A percentile compares a stretch with the other conserved stretches of the same genome.
These are phyloP conservation scores for Lycaena phlaeas DNA, from an alignment of 2,888 invertebrate genomes.

Conservation along the genomic window DNA sequence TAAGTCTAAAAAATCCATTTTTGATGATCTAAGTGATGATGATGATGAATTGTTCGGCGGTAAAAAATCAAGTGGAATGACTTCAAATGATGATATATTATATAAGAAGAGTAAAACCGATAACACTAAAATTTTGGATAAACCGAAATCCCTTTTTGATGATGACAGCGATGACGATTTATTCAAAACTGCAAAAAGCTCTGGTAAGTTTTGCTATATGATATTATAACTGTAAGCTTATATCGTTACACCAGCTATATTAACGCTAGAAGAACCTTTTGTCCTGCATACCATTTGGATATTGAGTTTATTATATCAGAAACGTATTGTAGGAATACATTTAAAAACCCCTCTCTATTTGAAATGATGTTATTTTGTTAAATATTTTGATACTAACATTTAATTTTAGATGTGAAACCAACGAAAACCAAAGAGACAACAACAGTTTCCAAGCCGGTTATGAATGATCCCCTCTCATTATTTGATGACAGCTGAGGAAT, in stretches of 20 bases:
- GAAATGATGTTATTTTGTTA: too few relatives aligned
- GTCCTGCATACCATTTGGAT: too few relatives aligned
- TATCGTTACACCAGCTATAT: not conserved
- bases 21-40: slow-evolving; percentile 44
- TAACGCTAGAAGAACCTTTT: too few relatives aligned
- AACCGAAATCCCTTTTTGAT: slow-evolving; percentile 42
- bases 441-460: slow-evolving; percentile 33
- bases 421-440: slow-evolving; percentile 21
- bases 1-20: slow-evolving; percentile 30
- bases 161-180: slow-evolving; percentile 51
- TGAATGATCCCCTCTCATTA: slow-evolving; percentile 45
- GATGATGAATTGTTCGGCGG: slow-evolving; percentile 44
- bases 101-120: slow-evolving; percentile 25
- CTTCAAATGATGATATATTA: slow-evolving; percentile 23
- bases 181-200: slow-evolving; percentile 33
- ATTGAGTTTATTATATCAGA: too few relatives aligned
- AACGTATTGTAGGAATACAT: too few relatives aligned
- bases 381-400: too few relatives aligned
- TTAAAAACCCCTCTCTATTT: too few relatives aligned
- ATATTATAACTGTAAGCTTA: too few relatives aligned
- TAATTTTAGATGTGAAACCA: slow-evolving; percentile 4
- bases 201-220: slow-evolving; percentile 34
- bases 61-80: slow-evolving; percentile 25
- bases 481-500: slow-evolving; percentile 25
- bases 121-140: slow-evolving; percentile 15